A percentile compares a stretch with the other conserved stretches of the same genome.
These are phyloP conservation scores for Sciurus carolinensis DNA, from an alignment of 2,797 vertebrate genomes.

Conservation along the genomic window DNA sequence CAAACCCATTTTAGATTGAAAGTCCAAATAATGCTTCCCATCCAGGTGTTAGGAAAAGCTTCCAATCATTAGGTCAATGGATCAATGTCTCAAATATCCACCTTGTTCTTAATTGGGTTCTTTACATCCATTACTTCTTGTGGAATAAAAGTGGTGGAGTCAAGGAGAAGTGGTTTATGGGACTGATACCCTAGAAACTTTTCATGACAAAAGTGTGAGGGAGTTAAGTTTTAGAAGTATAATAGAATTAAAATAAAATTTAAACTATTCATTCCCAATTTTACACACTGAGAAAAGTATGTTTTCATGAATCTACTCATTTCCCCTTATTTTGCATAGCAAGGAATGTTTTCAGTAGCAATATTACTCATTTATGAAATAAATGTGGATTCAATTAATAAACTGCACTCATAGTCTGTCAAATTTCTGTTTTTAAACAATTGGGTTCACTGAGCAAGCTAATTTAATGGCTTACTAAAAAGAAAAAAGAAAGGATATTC, in stretches of 20 bases:
- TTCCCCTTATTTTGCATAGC: constrained; percentile 35
- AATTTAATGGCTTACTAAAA: constrained; percentile 64
- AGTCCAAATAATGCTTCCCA: neutral
- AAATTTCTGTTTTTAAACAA: constrained; percentile 74
- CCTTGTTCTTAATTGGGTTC: neutral
- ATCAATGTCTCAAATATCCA: neutral
- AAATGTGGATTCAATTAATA: constrained; percentile 78
- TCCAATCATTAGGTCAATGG: constrained; percentile 20
- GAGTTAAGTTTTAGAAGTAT: neutral
- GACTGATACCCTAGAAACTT: neutral
- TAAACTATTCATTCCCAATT: constrained; percentile 18
- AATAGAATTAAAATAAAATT: neutral
- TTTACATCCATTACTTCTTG: constrained; percentile 5
- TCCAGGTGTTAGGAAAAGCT: constrained; percentile 4
- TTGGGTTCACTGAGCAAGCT: constrained; percentile 44
- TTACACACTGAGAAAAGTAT: neutral
- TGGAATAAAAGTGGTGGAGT: neutral
- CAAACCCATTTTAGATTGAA: constrained; percentile 50
- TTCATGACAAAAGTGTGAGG: constrained; percentile 2
- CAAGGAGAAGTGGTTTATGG: neutral
- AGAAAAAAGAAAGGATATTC: constrained; percentile 48
- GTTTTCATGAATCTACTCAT: constrained; percentile 1
- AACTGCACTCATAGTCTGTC: constrained; percentile 60
- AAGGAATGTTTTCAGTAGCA: constrained; percentile 71
- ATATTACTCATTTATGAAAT: constrained; percentile 52